Conservation (phyloP, 2,797 vertebrate species). For the Syncerus caffer region DNA sequence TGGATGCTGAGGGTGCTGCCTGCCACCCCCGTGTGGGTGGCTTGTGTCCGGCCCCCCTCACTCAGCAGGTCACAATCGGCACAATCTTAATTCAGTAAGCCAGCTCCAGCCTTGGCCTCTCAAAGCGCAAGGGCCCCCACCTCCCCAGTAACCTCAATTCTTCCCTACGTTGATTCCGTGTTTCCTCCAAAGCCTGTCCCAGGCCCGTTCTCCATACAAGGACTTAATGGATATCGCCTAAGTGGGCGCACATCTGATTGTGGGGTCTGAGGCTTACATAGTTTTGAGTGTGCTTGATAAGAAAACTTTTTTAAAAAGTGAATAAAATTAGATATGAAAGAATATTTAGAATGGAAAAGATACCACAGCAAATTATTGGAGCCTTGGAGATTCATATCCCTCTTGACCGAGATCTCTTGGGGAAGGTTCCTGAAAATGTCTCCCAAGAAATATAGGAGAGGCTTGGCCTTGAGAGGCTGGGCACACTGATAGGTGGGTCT, state of each 20-base stretch:
- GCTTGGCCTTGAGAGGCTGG: not conserved
- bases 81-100: not conserved
- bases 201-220: not conserved
- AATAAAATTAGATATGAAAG: not conserved
- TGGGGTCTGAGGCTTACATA: not conserved
- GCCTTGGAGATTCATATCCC: not conserved
- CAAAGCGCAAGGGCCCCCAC: not conserved
- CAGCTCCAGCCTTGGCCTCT: not conserved
- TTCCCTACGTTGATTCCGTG: not conserved
- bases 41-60: not conserved
- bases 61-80: not conserved
- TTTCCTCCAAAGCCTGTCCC: not conserved
- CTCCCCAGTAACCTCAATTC: fast-evolving
- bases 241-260: not conserved
- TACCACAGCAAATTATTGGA: not conserved
- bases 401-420: not conserved
- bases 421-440: not conserved
- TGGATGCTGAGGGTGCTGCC: not conserved
- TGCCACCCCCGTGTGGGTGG: not conserved
- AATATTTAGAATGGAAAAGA: not conserved
- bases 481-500: not conserved
- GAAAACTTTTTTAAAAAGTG: not conserved
- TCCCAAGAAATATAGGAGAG: not conserved
- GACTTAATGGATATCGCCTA: not conserved
- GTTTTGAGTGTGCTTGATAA: not conserved